Evolutionary conservation across 2,888 invertebrate genomes (phyloP).

Genomic region (Cenopis cana): DNA sequence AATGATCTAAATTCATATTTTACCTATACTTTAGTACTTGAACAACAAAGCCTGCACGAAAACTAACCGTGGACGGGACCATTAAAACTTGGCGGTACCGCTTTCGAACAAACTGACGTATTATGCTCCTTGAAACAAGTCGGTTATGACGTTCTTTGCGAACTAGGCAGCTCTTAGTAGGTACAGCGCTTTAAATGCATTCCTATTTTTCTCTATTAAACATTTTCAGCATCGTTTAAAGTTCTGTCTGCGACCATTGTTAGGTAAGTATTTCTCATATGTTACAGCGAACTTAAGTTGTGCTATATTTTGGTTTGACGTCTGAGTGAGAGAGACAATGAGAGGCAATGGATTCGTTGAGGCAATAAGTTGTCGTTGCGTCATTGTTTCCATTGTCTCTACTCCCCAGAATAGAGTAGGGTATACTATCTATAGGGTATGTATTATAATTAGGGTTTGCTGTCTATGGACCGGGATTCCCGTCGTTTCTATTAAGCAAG

Average conservation of each 20-base stretch:
- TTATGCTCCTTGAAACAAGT: not conserved
- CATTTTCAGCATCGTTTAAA: constrained; percentile 34
- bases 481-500: no score
- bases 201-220: constrained; percentile 38
- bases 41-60: constrained; percentile 54
- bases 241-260: constrained; percentile 14
- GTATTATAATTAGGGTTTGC: no score
- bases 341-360: no score
- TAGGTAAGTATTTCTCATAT: not conserved
- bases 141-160: constrained; percentile 11
- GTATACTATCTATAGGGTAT: no score
- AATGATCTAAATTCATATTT: constrained; percentile 10
- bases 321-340: not conserved
- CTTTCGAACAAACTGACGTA: constrained; percentile 6
- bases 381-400: no score
- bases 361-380: no score
- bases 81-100: constrained; percentile 58
- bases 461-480: no score
- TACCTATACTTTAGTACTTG: constrained; percentile 22
- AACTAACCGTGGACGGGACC: constrained; percentile 55
- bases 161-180: not conserved
- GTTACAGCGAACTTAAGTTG: not conserved
- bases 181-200: constrained; percentile 29
- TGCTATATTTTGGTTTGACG: not conserved
- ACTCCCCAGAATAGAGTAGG: no score